Evolutionary conservation across 2,113 vertebrate genomes (phyloP).

Genomic region (Triplophysa tibetana): DNA sequence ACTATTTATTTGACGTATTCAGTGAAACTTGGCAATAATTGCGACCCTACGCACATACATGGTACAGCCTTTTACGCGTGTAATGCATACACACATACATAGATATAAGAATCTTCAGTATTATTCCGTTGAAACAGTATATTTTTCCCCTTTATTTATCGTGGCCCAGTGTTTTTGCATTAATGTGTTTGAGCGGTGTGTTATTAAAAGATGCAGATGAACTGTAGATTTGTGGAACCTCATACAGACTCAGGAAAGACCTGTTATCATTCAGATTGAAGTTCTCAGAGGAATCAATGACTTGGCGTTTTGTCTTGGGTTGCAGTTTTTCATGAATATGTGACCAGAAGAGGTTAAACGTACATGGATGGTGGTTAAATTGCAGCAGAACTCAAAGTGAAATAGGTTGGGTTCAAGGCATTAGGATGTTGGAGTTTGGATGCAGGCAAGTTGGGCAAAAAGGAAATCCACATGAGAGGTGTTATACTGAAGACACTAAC

Average conservation of each 20-base stretch:
- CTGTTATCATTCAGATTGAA: slow-evolving; percentile 19
- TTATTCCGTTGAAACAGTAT: slow-evolving; percentile 58
- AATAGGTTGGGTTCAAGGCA: background rate
- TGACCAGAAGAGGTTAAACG: background rate
- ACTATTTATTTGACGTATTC: slow-evolving; percentile 78
- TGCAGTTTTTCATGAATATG: background rate
- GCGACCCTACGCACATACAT: slow-evolving; percentile 77
- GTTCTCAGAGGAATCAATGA: background rate
- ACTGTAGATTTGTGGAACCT: slow-evolving; percentile 22
- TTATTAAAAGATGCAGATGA: background rate
- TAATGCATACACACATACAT: slow-evolving; percentile 36
- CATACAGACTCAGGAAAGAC: slow-evolving; percentile 37
- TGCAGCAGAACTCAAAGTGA: background rate
- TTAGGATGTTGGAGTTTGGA: background rate
- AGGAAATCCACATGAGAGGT: background rate
- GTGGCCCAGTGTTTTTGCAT: background rate
- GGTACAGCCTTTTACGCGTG: slow-evolving; percentile 75
- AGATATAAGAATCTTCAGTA: slow-evolving; percentile 52
- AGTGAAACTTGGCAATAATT: slow-evolving; percentile 82
- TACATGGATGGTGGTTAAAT: background rate
- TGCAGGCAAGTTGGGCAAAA: background rate
- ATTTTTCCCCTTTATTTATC: slow-evolving; percentile 40
- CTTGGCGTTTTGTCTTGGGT: background rate
- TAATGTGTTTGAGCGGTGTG: background rate
- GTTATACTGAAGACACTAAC: slow-evolving; percentile 18